These are phyloP conservation scores for Sipha flava DNA, from an alignment of 1,140 invertebrate species.

Conservation along the genomic window DNA sequence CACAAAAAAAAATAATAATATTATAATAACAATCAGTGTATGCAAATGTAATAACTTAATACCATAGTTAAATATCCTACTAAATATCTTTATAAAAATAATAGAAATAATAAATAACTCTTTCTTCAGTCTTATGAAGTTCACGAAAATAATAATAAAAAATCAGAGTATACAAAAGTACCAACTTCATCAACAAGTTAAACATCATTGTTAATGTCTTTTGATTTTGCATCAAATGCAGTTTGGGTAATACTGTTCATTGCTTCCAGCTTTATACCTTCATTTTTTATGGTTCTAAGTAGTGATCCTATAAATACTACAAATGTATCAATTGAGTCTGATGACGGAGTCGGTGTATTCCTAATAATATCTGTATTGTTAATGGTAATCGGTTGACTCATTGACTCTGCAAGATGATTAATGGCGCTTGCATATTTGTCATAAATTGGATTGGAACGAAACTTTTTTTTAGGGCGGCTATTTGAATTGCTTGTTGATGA, in stretches of 20 bases:
- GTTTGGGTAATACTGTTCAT: not conserved
- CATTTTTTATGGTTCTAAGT: not conserved
- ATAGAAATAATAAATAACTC: no score
- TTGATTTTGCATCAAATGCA: not conserved
- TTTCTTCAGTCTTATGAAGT: no score
- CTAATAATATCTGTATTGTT: not conserved
- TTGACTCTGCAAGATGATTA: not conserved
- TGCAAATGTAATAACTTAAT: no score
- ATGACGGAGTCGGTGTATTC: not conserved
- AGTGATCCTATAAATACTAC: not conserved
- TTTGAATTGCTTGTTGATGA: not conserved
- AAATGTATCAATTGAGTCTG: not conserved
- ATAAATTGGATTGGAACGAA: not conserved
- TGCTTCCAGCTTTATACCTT: not conserved
- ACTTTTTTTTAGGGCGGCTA: not conserved
- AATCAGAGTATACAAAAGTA: no score
- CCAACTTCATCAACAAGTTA: no score
- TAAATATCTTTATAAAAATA: no score
- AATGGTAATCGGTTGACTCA: not conserved
- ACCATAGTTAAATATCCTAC: no score
- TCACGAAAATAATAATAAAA: no score
- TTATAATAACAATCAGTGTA: no score
- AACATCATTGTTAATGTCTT: no score
- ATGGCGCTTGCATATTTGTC: not conserved
- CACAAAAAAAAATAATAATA: no score